These are phyloP conservation scores for Drosophila fuyamai DNA, from an alignment of 1,140 invertebrate species.

Conservation along the genomic window DNA sequence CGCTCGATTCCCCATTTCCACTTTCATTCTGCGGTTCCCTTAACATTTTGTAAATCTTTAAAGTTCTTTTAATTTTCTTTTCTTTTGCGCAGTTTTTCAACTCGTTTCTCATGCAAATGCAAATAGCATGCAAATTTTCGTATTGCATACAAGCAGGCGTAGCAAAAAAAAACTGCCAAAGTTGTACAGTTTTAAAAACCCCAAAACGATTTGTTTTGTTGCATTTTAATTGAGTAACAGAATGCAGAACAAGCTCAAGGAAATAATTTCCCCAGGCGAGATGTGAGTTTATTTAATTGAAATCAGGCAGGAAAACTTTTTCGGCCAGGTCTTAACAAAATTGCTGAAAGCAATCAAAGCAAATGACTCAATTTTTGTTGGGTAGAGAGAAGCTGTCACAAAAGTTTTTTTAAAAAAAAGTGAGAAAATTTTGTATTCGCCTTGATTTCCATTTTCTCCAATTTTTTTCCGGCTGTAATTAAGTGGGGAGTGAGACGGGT, in stretches of 20 bases:
- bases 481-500: constrained; percentile 15
- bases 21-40: constrained; percentile 23
- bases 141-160: constrained; percentile 68
- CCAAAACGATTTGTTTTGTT: constrained; percentile 46
- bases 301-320: constrained; percentile 40
- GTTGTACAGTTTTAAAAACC: constrained; percentile 13
- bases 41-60: constrained; percentile 68
- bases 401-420: constrained; percentile 16
- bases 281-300: constrained; percentile 54
- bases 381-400: neutral
- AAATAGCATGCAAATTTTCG: constrained; percentile 70
- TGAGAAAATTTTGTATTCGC: constrained; percentile 36
- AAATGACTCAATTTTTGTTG: constrained; percentile 33
- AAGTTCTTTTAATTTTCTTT: constrained; percentile 34
- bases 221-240: constrained; percentile 68
- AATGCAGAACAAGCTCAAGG: constrained; percentile 20
- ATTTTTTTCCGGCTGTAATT: constrained; percentile 52
- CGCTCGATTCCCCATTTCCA: constrained; percentile 25
- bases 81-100: constrained; percentile 13
- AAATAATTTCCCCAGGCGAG: constrained; percentile 5
- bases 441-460: constrained; percentile 23
- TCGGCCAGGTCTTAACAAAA: constrained; percentile 24
- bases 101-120: constrained; percentile 68
- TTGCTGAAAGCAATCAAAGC: constrained; percentile 40
- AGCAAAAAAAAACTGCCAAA: constrained; percentile 37